Conservation (phyloP, 2,888 invertebrate species). For the Leptothorax acervorum region DNA sequence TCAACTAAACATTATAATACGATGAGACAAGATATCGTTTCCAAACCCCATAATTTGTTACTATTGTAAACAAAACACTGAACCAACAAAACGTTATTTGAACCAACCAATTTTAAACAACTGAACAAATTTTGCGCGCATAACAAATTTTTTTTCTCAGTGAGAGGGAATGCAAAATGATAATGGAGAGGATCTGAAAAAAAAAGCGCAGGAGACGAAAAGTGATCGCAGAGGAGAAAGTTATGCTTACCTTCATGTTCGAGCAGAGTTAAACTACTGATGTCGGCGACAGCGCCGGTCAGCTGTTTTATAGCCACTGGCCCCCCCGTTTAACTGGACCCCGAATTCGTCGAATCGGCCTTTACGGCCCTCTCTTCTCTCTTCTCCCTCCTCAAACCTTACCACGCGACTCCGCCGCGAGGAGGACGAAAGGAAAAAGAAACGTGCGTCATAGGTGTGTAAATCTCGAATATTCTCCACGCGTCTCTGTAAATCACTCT, state of each 20-base stretch:
- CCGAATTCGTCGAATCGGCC: constrained; percentile 77
- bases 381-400: neutral
- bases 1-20: no score
- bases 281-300: constrained; percentile 71
- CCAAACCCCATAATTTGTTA: no score
- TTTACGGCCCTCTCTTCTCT: neutral
- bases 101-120: no score
- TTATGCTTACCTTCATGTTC: constrained; percentile 79
- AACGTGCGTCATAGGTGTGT: constrained; percentile 18
- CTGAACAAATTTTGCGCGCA: no score
- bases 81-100: no score
- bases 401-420: neutral
- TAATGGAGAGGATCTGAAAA: neutral
- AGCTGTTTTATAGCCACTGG: constrained; percentile 77
- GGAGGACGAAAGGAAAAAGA: constrained; percentile 18
- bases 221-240: constrained; percentile 16
- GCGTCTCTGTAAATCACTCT: constrained; percentile 16
- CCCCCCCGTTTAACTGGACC: constrained; percentile 70
- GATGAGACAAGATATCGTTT: no score
- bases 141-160: no score
- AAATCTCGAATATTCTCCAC: constrained; percentile 9
- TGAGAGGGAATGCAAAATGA: neutral
- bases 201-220: neutral
- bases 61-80: no score
- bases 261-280: constrained; percentile 77